phyloP scores from a whole-genome alignment of 2,797 vertebrate genomes.

The Phaenicophaeus curvirostris region DNA sequence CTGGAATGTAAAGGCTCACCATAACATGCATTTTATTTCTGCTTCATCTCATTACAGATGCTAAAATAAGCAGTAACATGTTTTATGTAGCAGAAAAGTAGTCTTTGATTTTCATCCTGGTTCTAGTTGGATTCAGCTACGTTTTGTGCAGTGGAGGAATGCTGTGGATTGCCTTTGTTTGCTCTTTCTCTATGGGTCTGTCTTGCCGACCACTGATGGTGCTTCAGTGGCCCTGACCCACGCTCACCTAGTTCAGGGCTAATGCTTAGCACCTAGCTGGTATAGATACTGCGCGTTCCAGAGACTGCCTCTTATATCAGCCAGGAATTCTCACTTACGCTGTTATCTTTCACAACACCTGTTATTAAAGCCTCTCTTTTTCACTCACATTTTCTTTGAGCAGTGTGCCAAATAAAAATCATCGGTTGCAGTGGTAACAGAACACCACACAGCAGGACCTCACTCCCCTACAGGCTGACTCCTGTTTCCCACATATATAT shows the following conservation, averaged over 20 bases:
- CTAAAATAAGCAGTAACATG: slow-evolving; percentile 14
- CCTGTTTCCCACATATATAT: neutral
- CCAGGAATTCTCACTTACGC: neutral
- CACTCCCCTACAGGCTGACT: neutral
- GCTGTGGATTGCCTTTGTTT: neutral
- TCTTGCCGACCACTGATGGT: neutral
- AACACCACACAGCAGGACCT: neutral
- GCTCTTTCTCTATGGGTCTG: neutral
- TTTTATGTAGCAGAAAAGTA: slow-evolving; percentile 46
- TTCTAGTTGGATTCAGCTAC: neutral
- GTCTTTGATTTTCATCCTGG: neutral
- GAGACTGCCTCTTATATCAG: slow-evolving; percentile 16
- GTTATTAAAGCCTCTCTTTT: slow-evolving; percentile 31
- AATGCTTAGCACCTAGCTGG: neutral
- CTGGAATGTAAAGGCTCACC: neutral
- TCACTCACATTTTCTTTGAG: slow-evolving; percentile 43
- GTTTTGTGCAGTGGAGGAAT: neutral
- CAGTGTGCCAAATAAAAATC: slow-evolving; percentile 23
- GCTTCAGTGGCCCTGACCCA: neutral
- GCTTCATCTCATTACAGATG: neutral
- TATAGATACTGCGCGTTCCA: neutral
- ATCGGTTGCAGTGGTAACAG: neutral
- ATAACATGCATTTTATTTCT: neutral
- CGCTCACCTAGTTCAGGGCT: neutral
- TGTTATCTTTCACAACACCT: slow-evolving; percentile 50